These are phyloP conservation scores for Rhyacophila evoluta DNA, from an alignment of 2,888 invertebrate genomes.

Conservation along the genomic window DNA sequence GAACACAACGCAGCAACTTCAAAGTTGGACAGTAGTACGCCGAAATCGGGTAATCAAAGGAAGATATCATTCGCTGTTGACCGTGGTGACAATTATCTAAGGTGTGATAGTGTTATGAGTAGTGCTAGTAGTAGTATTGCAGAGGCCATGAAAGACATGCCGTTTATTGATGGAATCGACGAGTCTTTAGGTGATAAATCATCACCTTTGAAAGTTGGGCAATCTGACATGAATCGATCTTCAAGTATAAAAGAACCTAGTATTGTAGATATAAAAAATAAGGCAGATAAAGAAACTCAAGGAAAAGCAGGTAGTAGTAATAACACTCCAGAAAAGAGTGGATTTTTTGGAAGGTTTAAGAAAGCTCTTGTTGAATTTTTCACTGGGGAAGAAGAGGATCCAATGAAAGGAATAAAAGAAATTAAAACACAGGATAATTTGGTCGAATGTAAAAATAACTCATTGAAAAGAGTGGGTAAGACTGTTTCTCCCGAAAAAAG, in stretches of 20 bases:
- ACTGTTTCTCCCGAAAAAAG: background rate
- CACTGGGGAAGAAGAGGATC: constrained; percentile 29
- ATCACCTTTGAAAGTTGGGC: background rate
- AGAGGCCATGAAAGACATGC: constrained; percentile 52
- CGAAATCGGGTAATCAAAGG: constrained; percentile 34
- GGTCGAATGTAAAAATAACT: background rate
- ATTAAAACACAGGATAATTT: background rate
- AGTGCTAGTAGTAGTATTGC: constrained; percentile 48
- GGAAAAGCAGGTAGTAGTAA: background rate
- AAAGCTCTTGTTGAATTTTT: constrained; percentile 46
- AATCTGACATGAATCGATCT: background rate
- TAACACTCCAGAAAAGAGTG: constrained; percentile 27
- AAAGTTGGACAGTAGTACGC: constrained; percentile 42
- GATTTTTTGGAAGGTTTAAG: constrained; percentile 49
- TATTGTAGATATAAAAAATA: background rate
- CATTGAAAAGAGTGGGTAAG: background rate
- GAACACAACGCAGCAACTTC: constrained; percentile 12
- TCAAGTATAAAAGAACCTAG: background rate
- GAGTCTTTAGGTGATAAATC: constrained; percentile 26
- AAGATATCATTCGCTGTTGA: constrained; percentile 53
- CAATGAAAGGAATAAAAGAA: background rate
- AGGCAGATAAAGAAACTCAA: background rate
- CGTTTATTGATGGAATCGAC: constrained; percentile 50
- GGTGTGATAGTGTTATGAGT: constrained; percentile 36
- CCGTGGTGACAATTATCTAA: background rate